phyloP scores from a whole-genome alignment of 2,113 vertebrate genomes.

The Oryctolagus cuniculus region mOryCun1.1 NC_091435.1:61458501-61459000 shows the following conservation, averaged over 20 bases:
- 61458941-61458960: constrained; percentile 34
- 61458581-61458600: background rate
- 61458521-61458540: background rate
- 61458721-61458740: constrained; percentile 58
- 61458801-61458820: constrained; percentile 75
- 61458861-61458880: constrained; percentile 69
- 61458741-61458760: constrained; percentile 63
- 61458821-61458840: constrained; percentile 77
- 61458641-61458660: constrained; percentile 15
- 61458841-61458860: constrained; percentile 65
- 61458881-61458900: constrained; percentile 56
- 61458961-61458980: constrained; percentile 40
- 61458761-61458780: constrained; percentile 30
- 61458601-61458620: background rate
- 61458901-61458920: background rate
- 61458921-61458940: background rate
- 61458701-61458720: constrained; percentile 57
- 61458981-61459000: constrained; percentile 66
- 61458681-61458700: background rate
- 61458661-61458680: constrained; percentile 39
- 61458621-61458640: constrained; percentile 62
- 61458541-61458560: background rate
- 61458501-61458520: background rate
- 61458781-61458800: constrained; percentile 65
- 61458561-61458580: background rate